A percentile compares a stretch with the other conserved stretches of the same genome.
Evolutionary conservation across 2,113 vertebrate genomes (phyloP).

Genomic region (Monopterus albus): DNA sequence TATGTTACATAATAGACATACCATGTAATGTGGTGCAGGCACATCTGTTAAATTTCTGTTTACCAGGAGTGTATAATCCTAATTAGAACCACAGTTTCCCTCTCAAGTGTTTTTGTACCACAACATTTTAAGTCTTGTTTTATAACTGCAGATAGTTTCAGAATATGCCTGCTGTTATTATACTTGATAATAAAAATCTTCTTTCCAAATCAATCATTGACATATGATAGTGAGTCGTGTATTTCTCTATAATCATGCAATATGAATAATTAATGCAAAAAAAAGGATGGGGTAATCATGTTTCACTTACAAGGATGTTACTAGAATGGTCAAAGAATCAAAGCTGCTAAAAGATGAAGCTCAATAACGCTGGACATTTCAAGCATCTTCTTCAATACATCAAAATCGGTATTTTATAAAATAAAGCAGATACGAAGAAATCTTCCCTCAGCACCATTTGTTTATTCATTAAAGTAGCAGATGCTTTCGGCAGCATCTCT

Average conservation of each 20-base stretch:
- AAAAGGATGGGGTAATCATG: conserved; percentile 21
- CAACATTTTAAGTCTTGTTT: not conserved
- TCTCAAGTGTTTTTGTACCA: not conserved
- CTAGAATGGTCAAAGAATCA: conserved; percentile 1
- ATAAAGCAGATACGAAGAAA: not conserved
- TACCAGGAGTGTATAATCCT: not conserved
- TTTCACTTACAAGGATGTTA: conserved; percentile 44
- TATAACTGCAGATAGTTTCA: no score
- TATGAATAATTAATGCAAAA: conserved; percentile 63
- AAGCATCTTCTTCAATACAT: not conserved
- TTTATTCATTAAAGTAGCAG: not conserved
- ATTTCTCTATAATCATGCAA: conserved; percentile 26
- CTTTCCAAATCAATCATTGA: conserved; percentile 21
- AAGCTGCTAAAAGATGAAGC: conserved; percentile 1
- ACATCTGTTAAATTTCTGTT: conserved; percentile 26
- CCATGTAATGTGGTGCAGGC: conserved; percentile 10
- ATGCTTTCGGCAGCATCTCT: not conserved
- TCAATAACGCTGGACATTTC: not conserved
- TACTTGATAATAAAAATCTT: not conserved
- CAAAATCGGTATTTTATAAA: not conserved
- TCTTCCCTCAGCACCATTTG: not conserved
- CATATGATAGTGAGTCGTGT: conserved; percentile 21
- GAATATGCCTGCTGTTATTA: not conserved
- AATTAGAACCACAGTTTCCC: not conserved
- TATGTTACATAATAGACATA: conserved; percentile 36